Base-by-base conservation (phyloP, 2,888 invertebrate genomes). In the Pogonocherus hispidulus region DNA sequence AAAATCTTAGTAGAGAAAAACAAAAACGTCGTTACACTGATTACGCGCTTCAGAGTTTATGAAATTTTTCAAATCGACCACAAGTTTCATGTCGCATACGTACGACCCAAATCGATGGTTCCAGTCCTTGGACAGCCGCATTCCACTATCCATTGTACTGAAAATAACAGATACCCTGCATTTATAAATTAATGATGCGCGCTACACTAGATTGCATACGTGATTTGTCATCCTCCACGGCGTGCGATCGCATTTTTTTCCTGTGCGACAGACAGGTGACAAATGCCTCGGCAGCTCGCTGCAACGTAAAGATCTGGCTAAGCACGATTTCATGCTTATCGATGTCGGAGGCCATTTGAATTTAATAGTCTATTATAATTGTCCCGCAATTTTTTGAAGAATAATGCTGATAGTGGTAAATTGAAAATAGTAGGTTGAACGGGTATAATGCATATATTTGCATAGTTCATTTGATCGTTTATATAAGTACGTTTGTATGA, bases 211-310 rank as follows among this genome's bases (percentile, higher is more conserved):
- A n/a, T 51, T 62, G 51, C 32, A 35, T 51, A 37, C n/a, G 9
- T 22, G 20, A 52, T 63, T 54, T 63, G 46, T 63, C 54, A 63
- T 32, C 35, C 52, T 63, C 63, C 55, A 19, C 54, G 54, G 44
- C 46, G 23, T 22, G 23, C 22, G 23, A 46, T 46, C 23, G 46
- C 2, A 35, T 63, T 54, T 63, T 62, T 55, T 51, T 46, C 41
- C 23, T n/a, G 18, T 27, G 20, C 27, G 59, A 44, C 59, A 59
- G 59, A 44, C 59, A 59, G 27, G 59, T 63, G 63, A 63, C 41
- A 54, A 44, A 63, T 63, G 63, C 18, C 41, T 23, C n/a, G 18
- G 52, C 22, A 19, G 22, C 14, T 41, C 22, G 46, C 46, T 22
- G 22, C 46, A 52, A 35, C 9, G 52, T 19, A 54, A 54, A 63